Base-by-base conservation (phyloP, 2,888 invertebrate species). In the Protophormia terraenovae region DNA sequence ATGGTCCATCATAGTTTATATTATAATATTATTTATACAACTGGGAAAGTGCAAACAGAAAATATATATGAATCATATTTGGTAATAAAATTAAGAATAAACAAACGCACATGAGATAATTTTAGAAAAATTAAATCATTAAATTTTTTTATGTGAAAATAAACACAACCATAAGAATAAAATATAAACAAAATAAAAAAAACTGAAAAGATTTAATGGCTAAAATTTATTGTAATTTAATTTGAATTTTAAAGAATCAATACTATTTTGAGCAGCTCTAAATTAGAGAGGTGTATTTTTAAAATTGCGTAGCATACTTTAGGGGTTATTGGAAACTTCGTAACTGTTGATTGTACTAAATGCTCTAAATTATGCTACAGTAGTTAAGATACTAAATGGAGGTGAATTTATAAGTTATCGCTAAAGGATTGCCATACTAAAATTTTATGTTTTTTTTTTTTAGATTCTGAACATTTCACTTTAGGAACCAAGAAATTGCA, bases 1-100 rank as follows among this genome's bases (percentile, higher is more conserved):
- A 27, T 80, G 83, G 69, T 83, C 79, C 69, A 69, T 58, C 22
- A 53, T 58, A 22, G 10, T 53, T 22, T 10, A 3, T 10, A 24
- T 8, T n/a, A 5, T 1, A 53, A 24, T 22, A 22, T 53, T 12
- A 22, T 3, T 22, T 8, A 3, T 12, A 24, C 10, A 53, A n/a
- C n/a, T n/a, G n/a, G n/a, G n/a, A n/a, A n/a, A n/a, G n/a, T n/a
- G n/a, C 8, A 53, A 53, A 53, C 12, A 22, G 8, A 53, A 53
- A 3, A 16, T 45, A 5, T 53, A 4, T 53, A 22, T 47, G 47
- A 53, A 53, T 53, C 22, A 53, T 24, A 24, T 53, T 53, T 53
- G 47, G 19, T 47, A 47, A 47, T 47, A 47, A 47, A 47, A n/a
- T n/a, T n/a, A n/a, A 2, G 0, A n/a, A 16, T 4, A 47, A 47